Evolutionary conservation across 2,888 invertebrate species (phyloP), one percentile per base, ranked within the genome.

Genomic region (Fragum sueziense): DNA sequence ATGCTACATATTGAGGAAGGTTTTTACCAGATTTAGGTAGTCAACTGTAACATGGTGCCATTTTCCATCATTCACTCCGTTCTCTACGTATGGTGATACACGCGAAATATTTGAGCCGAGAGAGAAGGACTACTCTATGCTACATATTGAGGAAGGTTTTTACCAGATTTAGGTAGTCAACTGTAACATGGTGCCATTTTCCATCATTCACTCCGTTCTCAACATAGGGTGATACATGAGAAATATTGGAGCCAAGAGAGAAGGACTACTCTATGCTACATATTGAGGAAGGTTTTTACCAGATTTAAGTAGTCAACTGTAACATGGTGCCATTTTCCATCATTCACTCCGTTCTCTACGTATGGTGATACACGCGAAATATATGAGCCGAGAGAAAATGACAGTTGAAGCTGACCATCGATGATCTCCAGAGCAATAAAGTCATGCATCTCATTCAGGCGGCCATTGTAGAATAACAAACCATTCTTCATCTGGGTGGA

Each of bases 381-480:
- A 74, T 95, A 95, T 65, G 96, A 96, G 0, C 98, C 99, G 29
- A 98, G 94, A 0, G 97, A 97, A 92, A 97, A 98, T 0, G 97
- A 97, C 93, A 98, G 98, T 87, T 96, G 95, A 0, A 98, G 94
- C 20, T 95, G 95, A 20, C 92, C 92, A 70, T 96, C 95, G 0
- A 97, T 94, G 17, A 98, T 95, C 93, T 98, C 98, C 59, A 99
- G 93, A 0, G 98, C 96, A 25, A 99, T 95, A 92, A 98, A 99
- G 93, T 99, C 99, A 91, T 98, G 98, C 0, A 96, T 95, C 91
- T 98, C 98, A 93, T 98, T 98, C 94, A 98, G 99, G 0, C 99
- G 95, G 0, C 99, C 99, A 93, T 99, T 99, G 94, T 99, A 99
- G 0, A 99, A 94, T 0, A 99, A 94, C 0, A 99, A 93, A 0